A percentile compares a stretch with the other conserved stretches of the same genome.
Evolutionary conservation across 2,888 invertebrate species (phyloP).

Genomic region (Chydorus sphaericus): DNA sequence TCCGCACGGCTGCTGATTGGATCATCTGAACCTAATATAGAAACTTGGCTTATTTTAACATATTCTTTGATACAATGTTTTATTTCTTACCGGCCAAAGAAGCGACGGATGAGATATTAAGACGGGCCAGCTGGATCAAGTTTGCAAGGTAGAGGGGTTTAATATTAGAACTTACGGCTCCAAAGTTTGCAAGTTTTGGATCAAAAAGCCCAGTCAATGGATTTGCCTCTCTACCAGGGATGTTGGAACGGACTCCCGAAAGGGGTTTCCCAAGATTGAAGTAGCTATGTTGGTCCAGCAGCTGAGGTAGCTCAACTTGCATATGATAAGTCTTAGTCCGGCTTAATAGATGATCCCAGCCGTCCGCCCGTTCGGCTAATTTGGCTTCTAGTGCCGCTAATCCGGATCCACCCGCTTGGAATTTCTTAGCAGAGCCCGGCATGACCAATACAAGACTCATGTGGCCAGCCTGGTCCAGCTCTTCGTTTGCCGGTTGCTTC

Average conservation of each 20-base stretch:
- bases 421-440: conserved; percentile 70
- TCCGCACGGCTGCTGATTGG: neutral
- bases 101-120: conserved; percentile 9
- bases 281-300: neutral
- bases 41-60: neutral
- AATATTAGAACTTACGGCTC: conserved; percentile 67
- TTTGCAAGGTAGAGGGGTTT: conserved; percentile 70
- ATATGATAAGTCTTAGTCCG: neutral
- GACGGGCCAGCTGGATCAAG: conserved; percentile 20
- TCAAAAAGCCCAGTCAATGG: conserved; percentile 40
- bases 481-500: neutral
- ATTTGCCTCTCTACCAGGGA: neutral
- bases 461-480: conserved; percentile 40
- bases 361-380: neutral
- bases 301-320: conserved; percentile 6
- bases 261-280: neutral
- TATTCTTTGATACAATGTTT: neutral
- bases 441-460: conserved; percentile 66
- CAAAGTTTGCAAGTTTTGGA: conserved; percentile 58
- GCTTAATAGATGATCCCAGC: conserved; percentile 7
- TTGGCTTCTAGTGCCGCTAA: conserved; percentile 37
- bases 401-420: conserved; percentile 56
- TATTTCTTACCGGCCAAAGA: neutral
- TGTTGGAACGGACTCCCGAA: neutral
- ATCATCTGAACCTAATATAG: neutral